These are phyloP conservation scores for Bombus waltoni DNA, from an alignment of 1,140 invertebrate species.

Conservation along the genomic window DNA sequence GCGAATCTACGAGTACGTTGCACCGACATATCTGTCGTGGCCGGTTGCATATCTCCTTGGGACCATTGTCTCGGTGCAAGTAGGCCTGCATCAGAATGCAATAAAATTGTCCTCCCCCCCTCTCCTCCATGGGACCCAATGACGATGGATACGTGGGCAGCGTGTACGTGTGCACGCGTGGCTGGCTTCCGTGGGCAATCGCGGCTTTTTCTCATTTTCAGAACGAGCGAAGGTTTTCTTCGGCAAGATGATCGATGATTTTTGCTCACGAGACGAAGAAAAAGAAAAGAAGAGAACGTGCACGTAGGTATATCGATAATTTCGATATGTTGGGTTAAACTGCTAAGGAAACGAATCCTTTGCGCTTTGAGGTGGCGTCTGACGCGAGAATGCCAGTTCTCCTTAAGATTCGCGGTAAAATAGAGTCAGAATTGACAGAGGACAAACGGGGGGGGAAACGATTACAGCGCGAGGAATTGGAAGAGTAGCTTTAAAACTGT, in stretches of 20 bases:
- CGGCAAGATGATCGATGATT: neutral
- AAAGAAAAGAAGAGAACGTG: no score
- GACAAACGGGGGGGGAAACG: no score
- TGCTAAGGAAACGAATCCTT: no score
- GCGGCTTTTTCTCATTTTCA: neutral
- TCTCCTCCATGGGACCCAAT: no score
- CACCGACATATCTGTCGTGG: constrained; percentile 61
- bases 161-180: neutral
- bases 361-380: no score
- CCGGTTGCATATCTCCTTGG: constrained; percentile 58
- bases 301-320: neutral
- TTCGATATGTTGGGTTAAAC: neutral
- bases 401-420: no score
- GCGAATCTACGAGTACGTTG: constrained; percentile 57
- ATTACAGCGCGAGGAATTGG: no score
- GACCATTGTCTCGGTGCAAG: constrained; percentile 58
- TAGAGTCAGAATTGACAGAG: no score
- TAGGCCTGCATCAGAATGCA: constrained; percentile 64
- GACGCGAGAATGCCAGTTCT: no score
- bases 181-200: neutral
- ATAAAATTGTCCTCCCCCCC: constrained; percentile 48
- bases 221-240: neutral
- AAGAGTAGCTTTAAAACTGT: no score
- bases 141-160: constrained; percentile 19
- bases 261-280: no score